These are phyloP conservation scores for Frankliniella fusca DNA, from an alignment of 2,888 invertebrate species.

Conservation along the genomic window DNA sequence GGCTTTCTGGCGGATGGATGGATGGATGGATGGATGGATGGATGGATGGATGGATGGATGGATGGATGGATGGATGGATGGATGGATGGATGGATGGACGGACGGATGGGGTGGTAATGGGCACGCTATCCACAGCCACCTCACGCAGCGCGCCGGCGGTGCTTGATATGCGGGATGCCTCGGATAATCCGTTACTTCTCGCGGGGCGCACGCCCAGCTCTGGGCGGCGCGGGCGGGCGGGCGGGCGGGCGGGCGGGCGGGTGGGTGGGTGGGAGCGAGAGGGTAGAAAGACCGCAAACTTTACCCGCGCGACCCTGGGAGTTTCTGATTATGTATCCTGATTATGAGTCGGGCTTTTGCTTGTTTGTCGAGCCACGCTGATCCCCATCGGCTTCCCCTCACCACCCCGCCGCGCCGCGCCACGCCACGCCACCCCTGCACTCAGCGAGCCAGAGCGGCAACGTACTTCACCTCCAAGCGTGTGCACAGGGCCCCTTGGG, in stretches of 20 bases:
- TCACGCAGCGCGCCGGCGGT: background rate
- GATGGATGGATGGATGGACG: no score
- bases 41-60: no score
- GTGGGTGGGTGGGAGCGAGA: no score
- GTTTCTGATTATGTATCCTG: background rate
- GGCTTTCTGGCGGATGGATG: no score
- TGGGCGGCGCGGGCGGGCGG: no score
- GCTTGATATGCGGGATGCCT: background rate
- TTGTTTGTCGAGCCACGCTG: background rate
- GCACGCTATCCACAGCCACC: no score
- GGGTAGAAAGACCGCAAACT: background rate
- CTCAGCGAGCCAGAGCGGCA: background rate
- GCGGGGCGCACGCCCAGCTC: background rate
- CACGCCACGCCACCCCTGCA: background rate
- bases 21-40: no score
- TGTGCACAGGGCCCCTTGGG: background rate
- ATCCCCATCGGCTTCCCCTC: no score
- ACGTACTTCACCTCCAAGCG: background rate
- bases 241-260: no score
- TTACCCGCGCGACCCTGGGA: background rate
- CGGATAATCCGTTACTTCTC: slow-evolving; percentile 1
- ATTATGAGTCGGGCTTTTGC: slow-evolving; percentile 1
- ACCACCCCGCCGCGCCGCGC: background rate
- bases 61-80: no score
- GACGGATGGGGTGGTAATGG: no score